Conservation (phyloP, 2,888 invertebrate genomes). For the Rhabditophanes sp. region DNA sequence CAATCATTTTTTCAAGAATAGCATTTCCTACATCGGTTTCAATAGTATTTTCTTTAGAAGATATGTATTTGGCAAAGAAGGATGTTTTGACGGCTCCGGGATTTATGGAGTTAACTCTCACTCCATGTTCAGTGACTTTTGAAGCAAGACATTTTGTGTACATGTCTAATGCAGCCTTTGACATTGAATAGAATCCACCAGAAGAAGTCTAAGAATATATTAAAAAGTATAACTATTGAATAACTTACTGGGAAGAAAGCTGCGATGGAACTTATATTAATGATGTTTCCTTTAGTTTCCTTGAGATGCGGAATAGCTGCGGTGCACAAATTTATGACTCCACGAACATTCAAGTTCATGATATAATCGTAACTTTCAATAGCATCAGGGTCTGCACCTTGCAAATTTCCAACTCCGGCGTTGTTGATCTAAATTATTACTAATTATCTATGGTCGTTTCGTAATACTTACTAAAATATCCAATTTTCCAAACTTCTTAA, state of each 20-base stretch:
- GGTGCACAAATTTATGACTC: constrained; percentile 2
- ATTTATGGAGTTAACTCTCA: constrained; percentile 8
- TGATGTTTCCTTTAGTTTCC: constrained; percentile 5
- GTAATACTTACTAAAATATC: no score
- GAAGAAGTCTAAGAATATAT: no score
- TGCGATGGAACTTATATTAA: constrained; percentile 4
- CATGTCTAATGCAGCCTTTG: constrained; percentile 6
- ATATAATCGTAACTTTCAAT: constrained; percentile 6
- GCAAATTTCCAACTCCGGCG: constrained; percentile 4
- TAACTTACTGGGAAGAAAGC: constrained; percentile 1
- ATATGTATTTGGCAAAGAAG: no score
- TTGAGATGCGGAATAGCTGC: constrained; percentile 5
- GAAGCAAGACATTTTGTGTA: constrained; percentile 5
- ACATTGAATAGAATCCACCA: constrained; percentile 7
- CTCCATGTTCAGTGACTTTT: constrained; percentile 7
- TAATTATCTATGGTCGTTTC: no score
- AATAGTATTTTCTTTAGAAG: no score
- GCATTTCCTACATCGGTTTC: no score
- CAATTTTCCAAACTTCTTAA: no score
- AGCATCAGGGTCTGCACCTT: not conserved
- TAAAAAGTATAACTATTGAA: no score
- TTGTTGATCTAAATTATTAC: no score
- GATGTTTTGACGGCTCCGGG: no score
- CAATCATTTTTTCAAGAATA: no score
- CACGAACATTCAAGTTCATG: constrained; percentile 4